phyloP scores from a whole-genome alignment of 2,888 invertebrate species.

The Cartodere bifasciata region DNA sequence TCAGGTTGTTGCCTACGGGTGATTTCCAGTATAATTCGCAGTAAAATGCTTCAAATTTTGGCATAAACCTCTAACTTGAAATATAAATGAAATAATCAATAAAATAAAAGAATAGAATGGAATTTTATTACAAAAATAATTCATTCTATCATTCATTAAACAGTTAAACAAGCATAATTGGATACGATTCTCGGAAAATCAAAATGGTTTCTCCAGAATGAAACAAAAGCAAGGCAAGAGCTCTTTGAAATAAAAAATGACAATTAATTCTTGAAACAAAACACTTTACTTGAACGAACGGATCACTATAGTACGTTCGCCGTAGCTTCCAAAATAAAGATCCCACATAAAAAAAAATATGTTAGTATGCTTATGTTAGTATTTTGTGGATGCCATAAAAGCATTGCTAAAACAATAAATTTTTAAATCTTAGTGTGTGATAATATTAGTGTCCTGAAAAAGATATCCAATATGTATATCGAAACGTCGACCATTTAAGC shows the following conservation, averaged over 20 bases:
- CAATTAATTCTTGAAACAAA: conserved; percentile 34
- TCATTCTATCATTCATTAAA: conserved; percentile 33
- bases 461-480: neutral
- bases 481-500: neutral
- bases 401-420: conserved; percentile 1
- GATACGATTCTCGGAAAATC: conserved; percentile 32
- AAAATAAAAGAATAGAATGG: too few relatives aligned
- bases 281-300: conserved; percentile 24
- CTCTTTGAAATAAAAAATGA: conserved; percentile 28
- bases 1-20: too few relatives aligned
- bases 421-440: neutral
- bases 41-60: too few relatives aligned
- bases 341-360: too few relatives aligned
- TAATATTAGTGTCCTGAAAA: neutral
- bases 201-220: conserved; percentile 32
- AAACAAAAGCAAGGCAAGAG: conserved; percentile 28
- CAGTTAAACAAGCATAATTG: conserved; percentile 31
- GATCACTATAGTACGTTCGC: conserved; percentile 16
- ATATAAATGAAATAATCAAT: too few relatives aligned
- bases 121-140: too few relatives aligned
- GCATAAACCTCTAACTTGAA: too few relatives aligned
- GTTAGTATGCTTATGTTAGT: too few relatives aligned
- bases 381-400: too few relatives aligned
- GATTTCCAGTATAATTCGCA: too few relatives aligned
- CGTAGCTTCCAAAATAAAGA: conserved; percentile 17